Percentiles rank a stretch among this genome's conserved stretches.
These are phyloP conservation scores for Drosophila hamatofila DNA, from an alignment of 2,888 invertebrate genomes.

Conservation along the genomic window DNA sequence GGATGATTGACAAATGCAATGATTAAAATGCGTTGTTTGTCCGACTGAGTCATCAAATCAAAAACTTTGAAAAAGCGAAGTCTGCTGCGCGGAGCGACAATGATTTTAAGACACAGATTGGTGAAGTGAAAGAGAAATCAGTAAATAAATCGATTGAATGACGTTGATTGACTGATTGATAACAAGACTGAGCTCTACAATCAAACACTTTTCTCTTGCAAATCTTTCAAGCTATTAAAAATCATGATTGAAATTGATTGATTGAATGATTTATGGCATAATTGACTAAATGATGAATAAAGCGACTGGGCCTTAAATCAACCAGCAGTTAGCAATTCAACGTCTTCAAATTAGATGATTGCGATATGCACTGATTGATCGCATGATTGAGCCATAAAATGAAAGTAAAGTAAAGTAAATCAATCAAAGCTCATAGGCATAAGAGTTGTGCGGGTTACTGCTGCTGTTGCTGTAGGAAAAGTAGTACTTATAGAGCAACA, in stretches of 20 bases:
- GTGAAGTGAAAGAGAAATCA: neutral
- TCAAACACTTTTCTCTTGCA: neutral
- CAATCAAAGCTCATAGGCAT: constrained; percentile 28
- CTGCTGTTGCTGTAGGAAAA: constrained; percentile 52
- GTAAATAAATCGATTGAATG: neutral
- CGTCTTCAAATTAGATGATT: constrained; percentile 9
- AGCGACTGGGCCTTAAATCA: neutral
- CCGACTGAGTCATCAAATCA: constrained; percentile 9
- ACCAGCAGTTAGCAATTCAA: neutral
- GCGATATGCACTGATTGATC: constrained; percentile 36
- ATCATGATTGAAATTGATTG: constrained; percentile 12
- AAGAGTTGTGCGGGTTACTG: constrained; percentile 52
- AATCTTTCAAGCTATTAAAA: neutral
- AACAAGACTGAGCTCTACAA: neutral
- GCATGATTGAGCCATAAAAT: constrained; percentile 34
- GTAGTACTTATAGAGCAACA: constrained; percentile 6
- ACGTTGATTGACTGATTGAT: constrained; percentile 13
- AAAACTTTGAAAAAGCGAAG: neutral
- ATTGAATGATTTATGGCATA: constrained; percentile 15
- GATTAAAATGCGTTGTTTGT: constrained; percentile 39
- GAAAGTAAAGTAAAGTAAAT: constrained; percentile 20
- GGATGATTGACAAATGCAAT: constrained; percentile 20
- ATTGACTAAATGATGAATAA: neutral
- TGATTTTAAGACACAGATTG: too few relatives aligned
- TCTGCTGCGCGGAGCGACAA: constrained; percentile 1